Conservation (phyloP, 2,797 vertebrate species). For the Pampus argenteus region DNA sequence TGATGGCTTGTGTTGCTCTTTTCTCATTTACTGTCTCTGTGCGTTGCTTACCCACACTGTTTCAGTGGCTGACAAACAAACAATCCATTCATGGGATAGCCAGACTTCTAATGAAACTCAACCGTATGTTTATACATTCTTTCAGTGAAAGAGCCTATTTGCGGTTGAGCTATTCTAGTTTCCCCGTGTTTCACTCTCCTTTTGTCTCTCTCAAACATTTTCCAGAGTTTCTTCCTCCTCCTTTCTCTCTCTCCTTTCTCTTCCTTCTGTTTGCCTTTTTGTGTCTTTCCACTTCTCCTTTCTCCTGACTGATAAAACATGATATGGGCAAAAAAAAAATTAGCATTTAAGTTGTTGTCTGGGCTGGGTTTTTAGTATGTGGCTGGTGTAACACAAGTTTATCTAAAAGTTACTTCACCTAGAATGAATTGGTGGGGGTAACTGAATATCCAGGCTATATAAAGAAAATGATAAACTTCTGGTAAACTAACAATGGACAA, state of each 20-base stretch:
- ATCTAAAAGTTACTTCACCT: neutral
- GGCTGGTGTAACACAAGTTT: neutral
- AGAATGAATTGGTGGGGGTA: neutral
- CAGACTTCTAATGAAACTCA: conserved; percentile 70
- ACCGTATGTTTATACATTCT: conserved; percentile 79
- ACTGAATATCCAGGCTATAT: neutral
- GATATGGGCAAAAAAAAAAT: neutral
- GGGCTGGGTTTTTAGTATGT: too few species aligned
- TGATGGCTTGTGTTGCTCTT: neutral
- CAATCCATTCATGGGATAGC: conserved; percentile 65
- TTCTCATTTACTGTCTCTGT: conserved; percentile 7
- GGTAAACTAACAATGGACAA: neutral
- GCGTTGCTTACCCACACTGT: conserved; percentile 36
- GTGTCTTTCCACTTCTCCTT: neutral
- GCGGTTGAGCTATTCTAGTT: conserved; percentile 68
- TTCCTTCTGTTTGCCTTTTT: conserved; percentile 1
- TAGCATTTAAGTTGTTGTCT: neutral
- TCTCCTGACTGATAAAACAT: neutral
- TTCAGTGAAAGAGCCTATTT: conserved; percentile 74
- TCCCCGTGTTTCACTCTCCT: conserved; percentile 64
- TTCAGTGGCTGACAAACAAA: conserved; percentile 70
- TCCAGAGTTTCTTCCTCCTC: conserved; percentile 38
- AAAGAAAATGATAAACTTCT: too few species aligned
- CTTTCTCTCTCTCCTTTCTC: conserved; percentile 12
- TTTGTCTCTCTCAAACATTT: conserved; percentile 53